Base-by-base conservation (phyloP, 37 sponge, comb jelly and placozoan species). In the Cladorhizidae sp. region DNA sequence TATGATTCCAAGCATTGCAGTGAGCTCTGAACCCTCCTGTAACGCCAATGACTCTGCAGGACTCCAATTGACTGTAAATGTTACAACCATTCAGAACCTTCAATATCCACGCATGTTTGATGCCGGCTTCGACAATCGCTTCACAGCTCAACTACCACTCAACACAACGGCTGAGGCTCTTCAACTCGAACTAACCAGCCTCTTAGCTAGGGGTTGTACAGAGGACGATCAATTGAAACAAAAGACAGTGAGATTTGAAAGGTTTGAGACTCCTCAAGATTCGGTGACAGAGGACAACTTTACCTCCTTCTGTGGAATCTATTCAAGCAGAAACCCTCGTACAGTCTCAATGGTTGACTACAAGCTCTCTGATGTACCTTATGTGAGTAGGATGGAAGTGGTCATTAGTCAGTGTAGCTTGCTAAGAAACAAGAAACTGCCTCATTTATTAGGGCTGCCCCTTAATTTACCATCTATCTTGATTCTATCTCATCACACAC, bases 291-390 rank as follows among this genome's bases (percentile, higher is more conserved):
- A 33, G 18, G 55, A 57, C 5, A 81, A 77, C 59, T 74, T 25
- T 15, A 76, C 61, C 20, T 67, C 93, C 21, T 85, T 73, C 41
- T 92, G 93, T 84, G 93, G 93, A 21, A 57, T 79, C 21, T 70
- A 85, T 51, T 84, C 90, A 3, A 20, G 67, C 25, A 37, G 33
- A 25, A 91, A 71, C 20, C 91, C 91, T n/a, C 11, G 61, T 14
- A 32, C 8, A 49, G 35, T 91, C 6, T 91, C 62, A 62, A 12
- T 1, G 40, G 45, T 2, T 15, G 31, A 31, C 67, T 65, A 65
- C 67, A 25, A 11, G 7, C 33, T 65, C 33, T 32, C 7, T 12
- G 32, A 15, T 2, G 11, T 31, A 31, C 67, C 67, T 31, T 65
- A 65, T 54, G 36, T 33, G 25, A 54, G 33, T n/a, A 1, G 8